Evolutionary conservation across 2,888 invertebrate species (phyloP), one percentile per base, ranked within the genome.

Genomic region (Polietes domitor): DNA sequence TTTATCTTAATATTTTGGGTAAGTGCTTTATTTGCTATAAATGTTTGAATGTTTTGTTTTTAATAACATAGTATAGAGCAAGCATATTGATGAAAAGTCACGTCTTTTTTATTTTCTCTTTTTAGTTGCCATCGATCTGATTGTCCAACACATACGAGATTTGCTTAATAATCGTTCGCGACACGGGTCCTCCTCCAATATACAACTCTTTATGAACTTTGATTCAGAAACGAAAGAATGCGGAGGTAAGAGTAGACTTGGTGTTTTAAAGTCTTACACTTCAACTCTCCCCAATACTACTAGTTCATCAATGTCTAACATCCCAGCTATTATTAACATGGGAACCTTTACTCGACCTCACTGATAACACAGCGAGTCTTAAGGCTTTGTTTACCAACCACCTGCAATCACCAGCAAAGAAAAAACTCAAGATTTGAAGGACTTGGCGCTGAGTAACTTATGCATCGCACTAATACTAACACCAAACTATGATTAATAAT

Each of bases 71-170:
- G 24, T 7, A 2, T n/a, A 15, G 47, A 47, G n/a, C 3, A 47
- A n/a, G n/a, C 2, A 47, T 12, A 47, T 2, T 47, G 5, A 24
- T 55, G 28, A 53, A 15, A 53, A 9, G 19, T 50, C 15, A 17
- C 4, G 17, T 32, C 63, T 24, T 77, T 53, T 17, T 37, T 55
- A 1, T 43, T 70, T 73, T 86, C 74, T 87, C 85, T 83, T 88
- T 96, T 82, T 95, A 98, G 99, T 99, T 92, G 99, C 99, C 87
- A 98, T 99, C 91, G 98, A 98, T 92, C 94, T 99, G 92, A 98
- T 99, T 90, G 98, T 99, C 71, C 98, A 98, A 93, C 98, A 98
- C 92, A 98, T 99, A 92, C 96, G 97, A 88, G 98, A 98, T 92
- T 95, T 98, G 90, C 93, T 98, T 89, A 95, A 94, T 89, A 94